Conservation (phyloP, 2,888 invertebrate genomes). For the Gortyna flavago region DNA sequence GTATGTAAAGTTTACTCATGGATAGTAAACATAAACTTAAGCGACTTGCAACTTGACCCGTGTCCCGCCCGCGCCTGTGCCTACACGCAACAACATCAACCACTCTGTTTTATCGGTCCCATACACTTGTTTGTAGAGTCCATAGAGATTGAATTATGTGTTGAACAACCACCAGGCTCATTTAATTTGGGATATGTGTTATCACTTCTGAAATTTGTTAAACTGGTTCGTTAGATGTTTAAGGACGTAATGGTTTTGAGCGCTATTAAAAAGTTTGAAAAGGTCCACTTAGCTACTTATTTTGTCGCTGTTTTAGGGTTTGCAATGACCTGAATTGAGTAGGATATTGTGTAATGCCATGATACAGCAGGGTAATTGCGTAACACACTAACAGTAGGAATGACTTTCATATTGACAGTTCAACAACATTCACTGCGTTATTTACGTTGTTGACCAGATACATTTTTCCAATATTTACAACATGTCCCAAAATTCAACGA, state of each 20-base stretch:
- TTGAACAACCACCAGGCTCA: slow-evolving; percentile 67
- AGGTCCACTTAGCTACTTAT: slow-evolving; percentile 12
- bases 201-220: slow-evolving; percentile 60
- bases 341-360: background rate
- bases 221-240: slow-evolving; percentile 49
- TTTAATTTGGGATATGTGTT: slow-evolving; percentile 69
- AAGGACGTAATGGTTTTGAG: slow-evolving; percentile 40
- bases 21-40: slow-evolving; percentile 66
- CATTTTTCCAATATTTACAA: no score
- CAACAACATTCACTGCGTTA: background rate
- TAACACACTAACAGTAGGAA: background rate
- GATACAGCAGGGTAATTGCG: background rate
- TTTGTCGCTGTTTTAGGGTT: slow-evolving; percentile 15
- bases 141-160: slow-evolving; percentile 75
- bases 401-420: background rate
- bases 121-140: slow-evolving; percentile 75
- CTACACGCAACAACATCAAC: slow-evolving; percentile 64
- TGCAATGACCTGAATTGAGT: slow-evolving; percentile 10
- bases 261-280: slow-evolving; percentile 49
- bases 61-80: slow-evolving; percentile 59
- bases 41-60: slow-evolving; percentile 64
- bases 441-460: background rate
- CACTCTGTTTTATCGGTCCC: slow-evolving; percentile 72
- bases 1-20: slow-evolving; percentile 60
- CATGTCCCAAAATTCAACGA: no score